These are phyloP conservation scores for Ylistrum balloti DNA, from an alignment of 1,140 invertebrate species.

Conservation along the genomic window DNA sequence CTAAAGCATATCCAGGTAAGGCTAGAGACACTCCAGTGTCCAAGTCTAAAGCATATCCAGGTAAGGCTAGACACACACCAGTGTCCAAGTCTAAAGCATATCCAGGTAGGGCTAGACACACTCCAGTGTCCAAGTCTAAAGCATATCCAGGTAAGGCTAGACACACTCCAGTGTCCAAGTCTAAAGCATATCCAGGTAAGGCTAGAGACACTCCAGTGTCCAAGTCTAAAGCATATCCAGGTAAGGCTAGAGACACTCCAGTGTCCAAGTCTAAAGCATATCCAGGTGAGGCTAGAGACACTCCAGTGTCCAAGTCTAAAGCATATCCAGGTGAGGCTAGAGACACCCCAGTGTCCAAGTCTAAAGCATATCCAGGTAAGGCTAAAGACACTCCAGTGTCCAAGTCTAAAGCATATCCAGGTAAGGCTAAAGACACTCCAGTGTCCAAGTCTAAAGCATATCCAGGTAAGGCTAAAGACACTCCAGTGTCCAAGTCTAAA, in stretches of 20 bases:
- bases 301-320: constrained; percentile 60
- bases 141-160: constrained; percentile 71
- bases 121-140: constrained; percentile 60
- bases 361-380: constrained; percentile 73
- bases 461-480: constrained; percentile 68
- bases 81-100: constrained; percentile 67
- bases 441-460: constrained; percentile 66
- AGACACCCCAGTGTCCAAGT: constrained; percentile 59
- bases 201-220: constrained; percentile 51
- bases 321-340: constrained; percentile 71
- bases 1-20: constrained; percentile 73
- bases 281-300: constrained; percentile 65
- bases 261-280: constrained; percentile 67
- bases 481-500: constrained; percentile 59
- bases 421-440: constrained; percentile 50
- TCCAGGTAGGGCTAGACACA: constrained; percentile 65
- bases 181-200: constrained; percentile 73
- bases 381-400: too few relatives aligned
- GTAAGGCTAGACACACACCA: constrained; percentile 58
- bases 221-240: constrained; percentile 71
- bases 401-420: constrained; percentile 40
- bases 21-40: constrained; percentile 51
- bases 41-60: constrained; percentile 71
- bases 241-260: constrained; percentile 57
- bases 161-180: constrained; percentile 58